Conservation (phyloP, 2,797 vertebrate species). For the Enteromius mattozi region DNA sequence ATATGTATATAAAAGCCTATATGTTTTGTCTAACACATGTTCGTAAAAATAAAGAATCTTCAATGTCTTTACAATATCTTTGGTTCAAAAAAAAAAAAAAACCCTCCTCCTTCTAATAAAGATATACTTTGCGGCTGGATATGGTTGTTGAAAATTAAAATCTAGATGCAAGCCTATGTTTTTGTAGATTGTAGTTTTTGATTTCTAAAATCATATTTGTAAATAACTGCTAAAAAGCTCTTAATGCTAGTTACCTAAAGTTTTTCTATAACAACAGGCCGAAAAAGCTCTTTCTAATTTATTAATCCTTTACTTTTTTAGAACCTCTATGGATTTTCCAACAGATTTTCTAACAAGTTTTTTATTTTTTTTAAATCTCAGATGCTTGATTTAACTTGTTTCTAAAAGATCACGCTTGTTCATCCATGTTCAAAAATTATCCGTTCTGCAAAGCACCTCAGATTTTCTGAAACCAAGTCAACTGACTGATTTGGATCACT, state of each 20-base stretch:
- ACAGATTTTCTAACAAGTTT: background rate
- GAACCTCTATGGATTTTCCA: background rate
- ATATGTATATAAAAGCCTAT: slow-evolving; percentile 17
- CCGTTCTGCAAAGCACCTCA: background rate
- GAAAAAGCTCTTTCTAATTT: background rate
- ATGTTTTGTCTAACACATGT: slow-evolving; percentile 23
- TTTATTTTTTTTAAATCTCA: background rate
- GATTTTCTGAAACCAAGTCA: background rate
- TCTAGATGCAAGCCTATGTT: background rate
- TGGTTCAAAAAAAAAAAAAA: slow-evolving; percentile 13
- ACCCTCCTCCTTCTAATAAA: background rate
- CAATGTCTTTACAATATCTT: slow-evolving; percentile 12
- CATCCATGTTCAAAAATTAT: slow-evolving; percentile 18
- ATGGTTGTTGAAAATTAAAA: background rate
- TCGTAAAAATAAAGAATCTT: slow-evolving; percentile 24
- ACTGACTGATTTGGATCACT: background rate
- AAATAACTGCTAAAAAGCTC: slow-evolving; percentile 12
- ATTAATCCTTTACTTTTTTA: background rate
- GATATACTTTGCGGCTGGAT: background rate
- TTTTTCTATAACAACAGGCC: background rate
- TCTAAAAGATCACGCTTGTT: background rate
- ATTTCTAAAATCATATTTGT: background rate
- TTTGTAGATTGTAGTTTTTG: background rate
- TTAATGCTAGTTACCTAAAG: background rate
- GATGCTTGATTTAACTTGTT: slow-evolving; percentile 16